phyloP scores from a whole-genome alignment of 1,140 invertebrate species.

The Luehdorfia chinensis region DNA sequence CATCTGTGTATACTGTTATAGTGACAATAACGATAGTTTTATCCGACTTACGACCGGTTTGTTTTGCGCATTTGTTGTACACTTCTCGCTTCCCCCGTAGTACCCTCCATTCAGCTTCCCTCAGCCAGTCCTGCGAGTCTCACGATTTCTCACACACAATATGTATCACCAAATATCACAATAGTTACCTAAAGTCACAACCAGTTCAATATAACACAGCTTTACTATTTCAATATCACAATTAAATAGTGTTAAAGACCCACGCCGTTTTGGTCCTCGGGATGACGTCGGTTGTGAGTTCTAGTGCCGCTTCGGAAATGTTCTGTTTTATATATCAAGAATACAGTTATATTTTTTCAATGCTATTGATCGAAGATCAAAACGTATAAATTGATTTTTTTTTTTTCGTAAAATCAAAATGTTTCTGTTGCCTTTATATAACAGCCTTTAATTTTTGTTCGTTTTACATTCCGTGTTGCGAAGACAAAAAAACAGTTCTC shows the following conservation, averaged over 20 bases:
- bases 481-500: background rate
- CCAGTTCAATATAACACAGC: constrained; percentile 70
- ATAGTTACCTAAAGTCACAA: constrained; percentile 72
- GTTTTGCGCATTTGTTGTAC: constrained; percentile 30
- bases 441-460: background rate
- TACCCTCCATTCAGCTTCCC: constrained; percentile 30
- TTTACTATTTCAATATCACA: constrained; percentile 72
- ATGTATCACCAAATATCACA: constrained; percentile 71
- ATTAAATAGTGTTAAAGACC: constrained; percentile 56
- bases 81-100: constrained; percentile 21
- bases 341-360: too few relatives aligned
- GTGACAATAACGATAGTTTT: constrained; percentile 13
- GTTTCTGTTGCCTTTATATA: too few relatives aligned
- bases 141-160: constrained; percentile 30
- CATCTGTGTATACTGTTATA: constrained; percentile 54
- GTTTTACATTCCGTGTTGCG: background rate
- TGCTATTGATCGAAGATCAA: too few relatives aligned
- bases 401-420: too few relatives aligned
- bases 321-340: background rate
- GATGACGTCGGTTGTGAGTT: constrained; percentile 34
- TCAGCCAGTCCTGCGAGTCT: constrained; percentile 29
- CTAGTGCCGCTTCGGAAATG: constrained; percentile 25
- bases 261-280: constrained; percentile 38
- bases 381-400: too few relatives aligned
- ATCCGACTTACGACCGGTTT: constrained; percentile 32